Base-by-base conservation (phyloP, 2,113 vertebrate species). In the Siniperca knerii region DNA sequence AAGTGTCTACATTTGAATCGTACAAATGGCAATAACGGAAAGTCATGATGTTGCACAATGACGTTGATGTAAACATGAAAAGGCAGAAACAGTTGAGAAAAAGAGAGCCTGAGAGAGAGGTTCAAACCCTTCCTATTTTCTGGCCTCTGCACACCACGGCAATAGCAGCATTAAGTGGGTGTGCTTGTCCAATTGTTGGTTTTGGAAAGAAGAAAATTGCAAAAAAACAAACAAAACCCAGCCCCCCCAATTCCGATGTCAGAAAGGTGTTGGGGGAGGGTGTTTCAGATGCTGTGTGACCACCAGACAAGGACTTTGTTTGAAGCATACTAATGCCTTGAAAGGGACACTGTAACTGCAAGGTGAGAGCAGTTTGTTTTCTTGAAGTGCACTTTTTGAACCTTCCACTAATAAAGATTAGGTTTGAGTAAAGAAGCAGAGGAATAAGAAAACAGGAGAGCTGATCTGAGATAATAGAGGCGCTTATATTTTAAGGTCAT, bases 281-380 rank as follows among this genome's bases (percentile, higher is more conserved):
- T 25, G 33, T 78, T 64, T 78, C 64, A 62, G 54, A 25, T 35
- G 60, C 29, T 23, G 4, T 60, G 25, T 62, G 40, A 83, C 55
- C 46, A 67, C 33, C n/a, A 18, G 12, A 71, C 46, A 44, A 48
- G 75, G 70, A 58, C 23, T 21, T 67, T 1, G 57, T 72, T 57
- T 86, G 66, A 64, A 62, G 60, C 23, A 79, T 48, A 48, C 18
- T 10, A 62, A 82, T 7, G 1, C 23, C 10, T 6, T 57, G 61
- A 61, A 73, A 80, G 54, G 29, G 40, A 58, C 54, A 48, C 57
- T 73, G 25, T 8, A 55, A 40, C n/a, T 58, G 52, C 72, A 75
- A 77, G 70, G 60, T 33, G 50, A 76, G 52, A 50, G 73, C 5
- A 11, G 23, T 73, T 72, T 73, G 50, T 79, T 87, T 72, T 48